Evolutionary conservation across 2,888 invertebrate species (phyloP), one percentile per base, ranked within the genome.

Genomic region (Thecocarcelia acutangulata): DNA sequence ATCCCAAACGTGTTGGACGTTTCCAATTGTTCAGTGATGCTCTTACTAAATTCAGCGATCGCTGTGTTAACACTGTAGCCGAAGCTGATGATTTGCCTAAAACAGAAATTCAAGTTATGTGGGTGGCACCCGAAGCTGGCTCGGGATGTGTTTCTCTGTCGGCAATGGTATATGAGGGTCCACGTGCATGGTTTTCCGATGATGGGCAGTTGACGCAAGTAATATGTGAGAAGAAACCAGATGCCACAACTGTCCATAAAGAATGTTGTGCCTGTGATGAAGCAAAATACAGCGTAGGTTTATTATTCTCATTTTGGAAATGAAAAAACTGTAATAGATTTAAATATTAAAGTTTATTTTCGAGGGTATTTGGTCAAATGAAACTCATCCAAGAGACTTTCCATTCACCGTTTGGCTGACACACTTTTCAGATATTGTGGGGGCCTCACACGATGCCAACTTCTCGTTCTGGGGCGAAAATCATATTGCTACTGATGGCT

Each of bases 381-480:
- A 95, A 87, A 98, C 98, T 0, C 99, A 99, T 90, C 98, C 99
- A 0, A 98, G 96, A 91, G 96, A 98, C 91, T 99, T 97, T 91
- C 99, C 99, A 0, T 93, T 93, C 87, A 96, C 97, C 48, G 92
- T 96, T 83, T 97, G 97, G 95, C 91, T 97, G 82, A 97, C 98
- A 0, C 98, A 98, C 91, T 99, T 99, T 92, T 98, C 98, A 0
- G 98, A 99, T 90, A 94, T 99, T 13, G 96, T 99, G 86, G 98
- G 98, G 1, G 98, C 97, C 28, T 96, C 98, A 0, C 99, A 99
- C 88, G 95, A 95, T 33, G 93, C 94, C 52, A 96, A 97, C 89
- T 96, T 95, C 87, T 94, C 95, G 56, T 98, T 98, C 89, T 99
- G 98, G 98, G 95, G 95, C 44, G 96, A 96, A 88, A 97, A 96